Conservation (phyloP, 1,140 invertebrate species). For the roundworm (Caenorhabditis elegans) region WBcel235 BX284605.5:10746001-10746500, state of each 20-base stretch:
- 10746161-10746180: no score
- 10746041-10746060: neutral
- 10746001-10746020: neutral
- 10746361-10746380: neutral
- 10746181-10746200: no score
- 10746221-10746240: no score
- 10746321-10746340: neutral
- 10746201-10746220: no score
- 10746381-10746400: neutral
- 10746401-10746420: neutral
- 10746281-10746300: neutral
- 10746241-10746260: no score
- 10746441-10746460: neutral
- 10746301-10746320: neutral
- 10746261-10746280: no score
- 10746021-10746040: neutral
- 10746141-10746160: no score
- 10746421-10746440: no score
- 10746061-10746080: neutral
- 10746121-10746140: neutral
- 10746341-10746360: neutral
- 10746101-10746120: neutral
- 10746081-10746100: neutral
- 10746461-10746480: no score
- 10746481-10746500: no score